phyloP scores from a whole-genome alignment of 2,888 invertebrate species.

The Andrena flavipes region DNA sequence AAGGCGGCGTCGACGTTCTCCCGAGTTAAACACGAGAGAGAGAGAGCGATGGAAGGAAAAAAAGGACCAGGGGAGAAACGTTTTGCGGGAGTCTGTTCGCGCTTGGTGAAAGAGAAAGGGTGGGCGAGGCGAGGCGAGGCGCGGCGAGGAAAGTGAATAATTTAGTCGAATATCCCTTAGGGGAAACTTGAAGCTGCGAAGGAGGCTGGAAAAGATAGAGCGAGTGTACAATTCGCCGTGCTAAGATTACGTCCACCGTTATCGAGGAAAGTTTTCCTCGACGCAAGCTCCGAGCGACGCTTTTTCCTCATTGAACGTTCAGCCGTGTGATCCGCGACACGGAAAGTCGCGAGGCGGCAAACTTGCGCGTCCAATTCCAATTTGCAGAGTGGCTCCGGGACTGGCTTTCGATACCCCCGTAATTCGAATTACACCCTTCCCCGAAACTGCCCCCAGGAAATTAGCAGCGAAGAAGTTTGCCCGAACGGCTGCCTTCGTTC shows the following conservation, averaged over 20 bases:
- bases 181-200: conserved; percentile 34
- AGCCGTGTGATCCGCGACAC: not conserved
- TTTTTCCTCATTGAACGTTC: not conserved
- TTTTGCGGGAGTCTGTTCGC: conserved; percentile 1
- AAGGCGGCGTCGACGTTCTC: not conserved
- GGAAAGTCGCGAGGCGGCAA: not conserved
- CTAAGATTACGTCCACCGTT: conserved; percentile 12
- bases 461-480: not conserved
- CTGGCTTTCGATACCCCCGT: too few relatives aligned
- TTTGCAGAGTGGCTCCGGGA: too few relatives aligned
- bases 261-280: conserved; percentile 14
- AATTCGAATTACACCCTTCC: not conserved
- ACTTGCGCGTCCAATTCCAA: too few relatives aligned
- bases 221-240: not conserved
- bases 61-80: not conserved
- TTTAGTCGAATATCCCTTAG: conserved; percentile 46
- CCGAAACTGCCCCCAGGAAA: not conserved
- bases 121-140: not conserved
- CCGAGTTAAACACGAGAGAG: not conserved
- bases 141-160: conserved; percentile 37
- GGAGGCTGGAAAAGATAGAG: conserved; percentile 13
- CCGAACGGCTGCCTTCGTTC: not conserved
- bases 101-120: conserved; percentile 7
- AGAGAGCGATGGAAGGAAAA: not conserved
- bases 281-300: not conserved